phyloP scores from a whole-genome alignment of 30 jellyfish, hydroid and myxozoan genomes.

The Aurelia sp. region DNA sequence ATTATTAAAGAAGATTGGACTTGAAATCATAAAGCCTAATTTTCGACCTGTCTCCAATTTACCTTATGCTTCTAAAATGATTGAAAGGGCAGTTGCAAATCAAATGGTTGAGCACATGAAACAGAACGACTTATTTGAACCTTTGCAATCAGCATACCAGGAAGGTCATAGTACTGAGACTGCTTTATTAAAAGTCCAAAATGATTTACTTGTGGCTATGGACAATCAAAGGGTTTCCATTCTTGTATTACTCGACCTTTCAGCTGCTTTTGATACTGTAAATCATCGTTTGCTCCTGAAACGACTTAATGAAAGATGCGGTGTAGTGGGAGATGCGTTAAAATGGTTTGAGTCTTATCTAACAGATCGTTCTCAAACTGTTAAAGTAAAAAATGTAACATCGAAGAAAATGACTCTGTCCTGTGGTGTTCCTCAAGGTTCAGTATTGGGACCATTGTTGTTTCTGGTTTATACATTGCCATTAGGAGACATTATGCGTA shows the following conservation, averaged over 20 bases:
- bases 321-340: constrained; percentile 42
- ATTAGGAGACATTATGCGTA: constrained; percentile 42
- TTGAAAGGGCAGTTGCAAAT: constrained; percentile 53
- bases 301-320: constrained; percentile 53
- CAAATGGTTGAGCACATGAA: constrained; percentile 53
- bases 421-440: constrained; percentile 60
- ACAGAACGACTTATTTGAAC: constrained; percentile 38
- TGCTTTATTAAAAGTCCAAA: constrained; percentile 39
- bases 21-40: constrained; percentile 40
- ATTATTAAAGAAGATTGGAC: constrained; percentile 45
- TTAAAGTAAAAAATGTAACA: constrained; percentile 1
- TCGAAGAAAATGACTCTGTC: constrained; percentile 26
- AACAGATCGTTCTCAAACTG: constrained; percentile 37
- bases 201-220: constrained; percentile 40
- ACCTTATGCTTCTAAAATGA: constrained; percentile 54
- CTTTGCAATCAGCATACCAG: constrained; percentile 55
- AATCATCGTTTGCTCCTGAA: constrained; percentile 48
- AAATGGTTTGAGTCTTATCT: constrained; percentile 67
- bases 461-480: constrained; percentile 51
- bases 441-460: constrained; percentile 52
- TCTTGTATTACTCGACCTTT: constrained; percentile 48
- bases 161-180: constrained; percentile 66
- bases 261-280: constrained; percentile 66
- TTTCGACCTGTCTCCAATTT: constrained; percentile 65
- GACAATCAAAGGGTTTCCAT: constrained; percentile 45